Percentiles rank a stretch among this genome's conserved stretches.
phyloP scores from a whole-genome alignment of 2,888 invertebrate genomes.

The Spodoptera exigua region DNA sequence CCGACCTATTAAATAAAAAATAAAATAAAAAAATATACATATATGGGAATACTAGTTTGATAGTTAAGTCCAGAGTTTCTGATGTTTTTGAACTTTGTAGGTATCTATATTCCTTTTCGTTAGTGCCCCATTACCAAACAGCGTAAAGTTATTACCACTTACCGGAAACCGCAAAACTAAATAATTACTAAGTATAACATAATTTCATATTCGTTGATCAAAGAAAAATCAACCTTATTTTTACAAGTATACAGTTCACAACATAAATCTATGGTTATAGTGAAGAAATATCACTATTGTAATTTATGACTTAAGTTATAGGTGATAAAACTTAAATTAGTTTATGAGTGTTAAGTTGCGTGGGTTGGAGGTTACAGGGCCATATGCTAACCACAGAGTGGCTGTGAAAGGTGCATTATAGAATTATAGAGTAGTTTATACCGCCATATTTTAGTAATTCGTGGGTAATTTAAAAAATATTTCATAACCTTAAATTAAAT shows the following conservation, averaged over 20 bases:
- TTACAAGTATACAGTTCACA: background rate
- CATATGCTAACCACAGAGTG: slow-evolving; percentile 47
- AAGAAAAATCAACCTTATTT: slow-evolving; percentile 19
- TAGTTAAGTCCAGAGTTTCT: too few relatives aligned
- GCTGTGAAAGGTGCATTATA: slow-evolving; percentile 40
- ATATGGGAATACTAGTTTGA: too few relatives aligned
- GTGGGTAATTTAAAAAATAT: slow-evolving; percentile 15
- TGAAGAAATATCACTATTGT: slow-evolving; percentile 8
- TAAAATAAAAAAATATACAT: too few relatives aligned
- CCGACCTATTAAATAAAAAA: too few relatives aligned
- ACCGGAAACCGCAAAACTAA: slow-evolving; percentile 33
- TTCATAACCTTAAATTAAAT: too few relatives aligned
- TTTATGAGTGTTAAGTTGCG: slow-evolving; percentile 9
- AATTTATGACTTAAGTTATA: slow-evolving; percentile 21
- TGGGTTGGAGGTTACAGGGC: slow-evolving; percentile 39
- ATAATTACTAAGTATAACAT: slow-evolving; percentile 20
- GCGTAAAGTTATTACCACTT: slow-evolving; percentile 8
- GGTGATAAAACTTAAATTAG: slow-evolving; percentile 23
- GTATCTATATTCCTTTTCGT: too few relatives aligned
- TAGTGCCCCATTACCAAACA: slow-evolving; percentile 2
- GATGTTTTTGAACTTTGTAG: too few relatives aligned
- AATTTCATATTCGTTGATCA: slow-evolving; percentile 16
- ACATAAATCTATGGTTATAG: background rate
- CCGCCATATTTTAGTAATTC: slow-evolving; percentile 26
- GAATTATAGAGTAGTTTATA: slow-evolving; percentile 39